Evolutionary conservation across 2,797 vertebrate species (phyloP), one percentile per base, ranked within the genome.

Genomic region (Bradypodion ventrale): DNA sequence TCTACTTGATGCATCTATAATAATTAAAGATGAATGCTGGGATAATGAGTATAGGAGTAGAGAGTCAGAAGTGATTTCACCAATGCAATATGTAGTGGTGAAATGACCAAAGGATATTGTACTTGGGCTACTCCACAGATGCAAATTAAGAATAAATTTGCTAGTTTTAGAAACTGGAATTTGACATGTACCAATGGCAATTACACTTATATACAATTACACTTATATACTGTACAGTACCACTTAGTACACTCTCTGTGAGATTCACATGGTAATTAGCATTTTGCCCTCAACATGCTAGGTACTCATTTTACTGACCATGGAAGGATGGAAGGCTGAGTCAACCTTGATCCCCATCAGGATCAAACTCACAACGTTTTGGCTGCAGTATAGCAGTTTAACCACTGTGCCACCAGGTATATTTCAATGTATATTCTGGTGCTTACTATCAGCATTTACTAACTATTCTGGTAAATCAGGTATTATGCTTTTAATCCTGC

Each of bases 161-260:
- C 80, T 90, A 90, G 81, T 89, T 91, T 93, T 82, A 83, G 83
- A 94, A 92, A 92, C 92, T 89, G 74, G 46, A 12, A 49, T 49
- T n/a, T n/a, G n/a, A n/a, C n/a, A n/a, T n/a, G n/a, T n/a, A n/a
- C n/a, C n/a, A n/a, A n/a, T n/a, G n/a, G n/a, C n/a, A n/a, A n/a
- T n/a, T n/a, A n/a, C n/a, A n/a, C n/a, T n/a, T n/a, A n/a, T n/a
- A n/a, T n/a, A n/a, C n/a, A n/a, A n/a, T n/a, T n/a, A n/a, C n/a
- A n/a, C n/a, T n/a, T n/a, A n/a, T n/a, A n/a, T n/a, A n/a, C n/a
- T n/a, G n/a, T n/a, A n/a, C n/a, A n/a, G n/a, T n/a, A n/a, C n/a
- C n/a, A n/a, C n/a, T n/a, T n/a, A n/a, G n/a, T n/a, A n/a, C n/a
- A n/a, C n/a, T n/a, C n/a, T n/a, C n/a, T n/a, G n/a, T n/a, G n/a